Conservation (phyloP, 2,797 vertebrate genomes). For the Notoglanidium macrostoma region DNA sequence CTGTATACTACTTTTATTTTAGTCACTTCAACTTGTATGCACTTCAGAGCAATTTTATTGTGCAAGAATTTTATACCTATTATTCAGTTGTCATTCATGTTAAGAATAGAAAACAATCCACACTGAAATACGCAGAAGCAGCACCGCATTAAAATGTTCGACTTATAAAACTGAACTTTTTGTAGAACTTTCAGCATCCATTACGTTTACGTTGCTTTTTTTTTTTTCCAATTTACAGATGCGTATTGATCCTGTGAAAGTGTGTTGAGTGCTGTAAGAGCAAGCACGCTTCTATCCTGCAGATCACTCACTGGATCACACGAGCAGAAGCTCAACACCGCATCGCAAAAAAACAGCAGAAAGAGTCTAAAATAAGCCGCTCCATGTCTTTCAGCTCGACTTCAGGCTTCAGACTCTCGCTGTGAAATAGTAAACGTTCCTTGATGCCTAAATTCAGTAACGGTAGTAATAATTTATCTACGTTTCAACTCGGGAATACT, state of each 20-base stretch:
- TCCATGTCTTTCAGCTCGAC: background rate
- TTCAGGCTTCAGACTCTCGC: background rate
- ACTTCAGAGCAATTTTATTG: background rate
- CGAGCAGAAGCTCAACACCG: background rate
- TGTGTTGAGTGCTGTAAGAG: constrained; percentile 38
- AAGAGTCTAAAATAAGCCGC: background rate
- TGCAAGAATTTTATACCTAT: background rate
- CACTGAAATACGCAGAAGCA: background rate
- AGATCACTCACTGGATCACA: background rate
- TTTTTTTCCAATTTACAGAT: constrained; percentile 23
- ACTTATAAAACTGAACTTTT: background rate
- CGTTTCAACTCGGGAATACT: background rate
- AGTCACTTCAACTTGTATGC: background rate
- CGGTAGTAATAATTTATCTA: background rate
- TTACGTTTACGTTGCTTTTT: background rate
- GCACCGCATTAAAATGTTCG: background rate
- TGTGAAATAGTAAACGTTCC: background rate
- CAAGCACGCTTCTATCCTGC: constrained; percentile 42
- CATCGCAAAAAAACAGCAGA: background rate
- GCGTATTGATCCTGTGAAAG: constrained; percentile 59
- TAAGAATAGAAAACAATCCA: background rate
- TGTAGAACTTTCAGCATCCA: background rate
- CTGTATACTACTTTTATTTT: background rate
- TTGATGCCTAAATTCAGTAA: background rate
- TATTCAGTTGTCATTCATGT: background rate